Percentiles rank a stretch among this genome's conserved stretches.
Evolutionary conservation across 2,113 vertebrate genomes (phyloP).

Genomic region (Myxocyprinus asiaticus): DNA sequence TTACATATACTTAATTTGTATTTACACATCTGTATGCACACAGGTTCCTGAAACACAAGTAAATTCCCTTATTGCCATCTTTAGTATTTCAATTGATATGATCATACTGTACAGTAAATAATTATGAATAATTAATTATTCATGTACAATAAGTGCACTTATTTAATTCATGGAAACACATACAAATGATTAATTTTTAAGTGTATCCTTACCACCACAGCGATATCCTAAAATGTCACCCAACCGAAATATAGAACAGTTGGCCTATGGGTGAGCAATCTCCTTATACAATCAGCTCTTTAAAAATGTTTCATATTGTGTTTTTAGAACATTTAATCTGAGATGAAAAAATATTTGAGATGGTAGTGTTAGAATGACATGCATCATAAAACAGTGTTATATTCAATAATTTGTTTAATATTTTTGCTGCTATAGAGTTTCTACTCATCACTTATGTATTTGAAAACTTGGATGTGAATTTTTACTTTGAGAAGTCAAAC

Average conservation of each 20-base stretch:
- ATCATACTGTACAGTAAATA: neutral
- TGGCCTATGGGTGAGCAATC: slow-evolving; percentile 64
- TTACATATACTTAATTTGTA: too few relatives aligned
- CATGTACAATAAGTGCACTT: neutral
- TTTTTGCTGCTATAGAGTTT: too few relatives aligned
- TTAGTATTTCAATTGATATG: slow-evolving; percentile 81
- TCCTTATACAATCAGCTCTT: slow-evolving; percentile 81
- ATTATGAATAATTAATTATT: too few relatives aligned
- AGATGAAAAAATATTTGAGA: slow-evolving; percentile 7
- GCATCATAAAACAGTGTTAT: neutral
- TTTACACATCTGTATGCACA: too few relatives aligned
- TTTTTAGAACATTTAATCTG: slow-evolving; percentile 85
- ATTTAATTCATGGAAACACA: neutral
- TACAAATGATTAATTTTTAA: neutral
- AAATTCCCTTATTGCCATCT: too few relatives aligned
- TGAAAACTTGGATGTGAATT: slow-evolving; percentile 13
- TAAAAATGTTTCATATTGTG: slow-evolving; percentile 72
- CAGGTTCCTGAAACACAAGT: too few relatives aligned
- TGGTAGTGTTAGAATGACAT: neutral
- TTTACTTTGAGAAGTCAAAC: slow-evolving; percentile 90
- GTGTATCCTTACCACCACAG: slow-evolving; percentile 71
- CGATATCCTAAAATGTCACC: slow-evolving; percentile 85
- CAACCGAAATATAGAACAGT: slow-evolving; percentile 90
- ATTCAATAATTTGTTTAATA: too few relatives aligned
- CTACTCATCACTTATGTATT: too few relatives aligned